These are phyloP conservation scores for Ostrea denselamellosa DNA, from an alignment of 1,140 invertebrate genomes.

Conservation along the genomic window DNA sequence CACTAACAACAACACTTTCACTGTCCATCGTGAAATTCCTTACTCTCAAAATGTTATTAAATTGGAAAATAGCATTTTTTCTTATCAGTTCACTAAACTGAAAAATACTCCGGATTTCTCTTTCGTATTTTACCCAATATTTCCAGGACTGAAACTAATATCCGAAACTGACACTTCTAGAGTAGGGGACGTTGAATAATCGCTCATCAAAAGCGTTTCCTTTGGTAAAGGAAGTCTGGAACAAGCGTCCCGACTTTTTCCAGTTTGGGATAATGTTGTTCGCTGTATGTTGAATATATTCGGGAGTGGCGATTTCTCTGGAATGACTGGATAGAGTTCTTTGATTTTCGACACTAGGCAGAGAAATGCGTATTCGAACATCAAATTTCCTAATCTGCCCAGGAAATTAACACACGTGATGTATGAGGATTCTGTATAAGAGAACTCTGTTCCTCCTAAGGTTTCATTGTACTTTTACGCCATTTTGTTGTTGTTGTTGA, in stretches of 20 bases:
- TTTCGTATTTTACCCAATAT: conserved; percentile 52
- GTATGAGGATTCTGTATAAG: background rate
- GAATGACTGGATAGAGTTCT: background rate
- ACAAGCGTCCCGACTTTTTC: background rate
- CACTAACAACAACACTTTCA: conserved; percentile 51
- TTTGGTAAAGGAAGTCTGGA: background rate
- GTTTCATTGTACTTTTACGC: background rate
- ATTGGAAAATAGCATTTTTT: background rate
- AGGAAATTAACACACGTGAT: background rate
- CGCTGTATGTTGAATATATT: background rate
- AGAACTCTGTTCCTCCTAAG: background rate
- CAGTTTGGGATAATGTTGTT: background rate
- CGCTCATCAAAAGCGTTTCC: conserved; percentile 9
- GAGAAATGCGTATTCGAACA: background rate
- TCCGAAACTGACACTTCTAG: conserved; percentile 17
- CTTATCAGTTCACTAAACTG: conserved; percentile 33
- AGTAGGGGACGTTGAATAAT: background rate
- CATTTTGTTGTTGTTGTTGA: background rate
- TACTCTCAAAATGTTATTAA: conserved; percentile 9
- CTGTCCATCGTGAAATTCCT: background rate
- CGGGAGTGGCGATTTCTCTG: background rate
- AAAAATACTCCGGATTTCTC: conserved; percentile 46
- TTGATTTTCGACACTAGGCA: background rate
- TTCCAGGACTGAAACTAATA: conserved; percentile 57
- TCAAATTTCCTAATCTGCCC: conserved; percentile 15